These are phyloP conservation scores for Onychomys torridus DNA, from an alignment of 2,797 vertebrate species.

Conservation along the genomic window DNA sequence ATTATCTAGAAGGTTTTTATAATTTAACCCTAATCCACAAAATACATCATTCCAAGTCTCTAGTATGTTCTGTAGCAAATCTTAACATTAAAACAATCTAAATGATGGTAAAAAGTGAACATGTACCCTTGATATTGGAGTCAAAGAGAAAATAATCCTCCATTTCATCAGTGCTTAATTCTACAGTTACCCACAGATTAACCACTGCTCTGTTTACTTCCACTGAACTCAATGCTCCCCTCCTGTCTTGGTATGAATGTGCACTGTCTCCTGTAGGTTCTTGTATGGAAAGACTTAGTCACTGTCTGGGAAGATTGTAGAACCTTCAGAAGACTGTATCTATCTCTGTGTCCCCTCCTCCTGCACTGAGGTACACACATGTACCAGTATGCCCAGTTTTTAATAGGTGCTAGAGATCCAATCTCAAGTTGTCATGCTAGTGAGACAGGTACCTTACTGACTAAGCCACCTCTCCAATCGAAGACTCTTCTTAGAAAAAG, in stretches of 20 bases:
- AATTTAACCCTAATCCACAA: neutral
- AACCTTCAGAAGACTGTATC: neutral
- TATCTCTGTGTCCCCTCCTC: neutral
- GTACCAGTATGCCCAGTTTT: neutral
- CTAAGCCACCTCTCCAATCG: neutral
- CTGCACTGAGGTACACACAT: neutral
- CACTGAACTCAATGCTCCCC: neutral
- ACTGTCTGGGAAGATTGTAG: neutral
- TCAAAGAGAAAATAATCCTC: conserved; percentile 22
- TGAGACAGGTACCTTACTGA: neutral
- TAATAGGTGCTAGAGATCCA: neutral
- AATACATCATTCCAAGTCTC: neutral
- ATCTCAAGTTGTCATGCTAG: neutral
- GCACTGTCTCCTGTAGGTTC: too few relatives aligned
- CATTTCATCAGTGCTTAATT: neutral
- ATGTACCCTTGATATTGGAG: neutral
- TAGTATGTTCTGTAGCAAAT: neutral
- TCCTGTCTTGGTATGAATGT: neutral
- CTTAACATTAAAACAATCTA: neutral
- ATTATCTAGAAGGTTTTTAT: conserved; percentile 34
- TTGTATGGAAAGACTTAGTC: neutral
- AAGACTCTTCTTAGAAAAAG: neutral
- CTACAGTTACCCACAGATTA: neutral
- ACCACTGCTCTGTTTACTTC: neutral
- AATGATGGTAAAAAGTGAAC: conserved; percentile 28